Evolutionary conservation across 2,797 vertebrate genomes (phyloP).

Genomic region (Lepilemur ruficaudatus): DNA sequence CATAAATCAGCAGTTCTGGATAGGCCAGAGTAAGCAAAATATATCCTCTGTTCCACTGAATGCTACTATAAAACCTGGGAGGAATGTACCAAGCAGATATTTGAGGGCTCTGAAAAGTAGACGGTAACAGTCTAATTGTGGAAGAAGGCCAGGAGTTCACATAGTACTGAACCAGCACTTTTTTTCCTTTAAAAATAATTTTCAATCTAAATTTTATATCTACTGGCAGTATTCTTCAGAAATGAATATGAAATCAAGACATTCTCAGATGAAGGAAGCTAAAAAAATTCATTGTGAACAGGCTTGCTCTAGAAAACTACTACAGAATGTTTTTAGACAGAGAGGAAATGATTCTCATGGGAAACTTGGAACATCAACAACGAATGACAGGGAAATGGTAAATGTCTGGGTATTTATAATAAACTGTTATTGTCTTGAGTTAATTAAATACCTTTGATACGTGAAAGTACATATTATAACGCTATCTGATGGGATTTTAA

Average conservation of each 20-base stretch:
- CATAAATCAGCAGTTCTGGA: background rate
- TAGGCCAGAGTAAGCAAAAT: background rate
- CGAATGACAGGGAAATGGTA: background rate
- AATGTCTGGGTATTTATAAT: background rate
- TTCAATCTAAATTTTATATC: background rate
- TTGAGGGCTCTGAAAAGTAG: background rate
- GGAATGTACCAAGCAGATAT: background rate
- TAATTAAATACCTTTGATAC: background rate
- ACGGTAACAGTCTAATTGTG: background rate
- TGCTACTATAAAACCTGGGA: background rate
- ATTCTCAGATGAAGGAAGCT: background rate
- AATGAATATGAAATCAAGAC: background rate
- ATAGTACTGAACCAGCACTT: too few species aligned
- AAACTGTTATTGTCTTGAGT: background rate
- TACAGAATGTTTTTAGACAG: background rate
- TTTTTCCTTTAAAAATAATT: background rate
- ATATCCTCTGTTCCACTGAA: background rate
- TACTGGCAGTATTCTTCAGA: background rate
- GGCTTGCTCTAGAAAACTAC: background rate
- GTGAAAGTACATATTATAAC: background rate
- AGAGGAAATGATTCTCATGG: background rate
- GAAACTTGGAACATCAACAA: background rate
- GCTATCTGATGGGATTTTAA: background rate
- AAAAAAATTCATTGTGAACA: background rate
- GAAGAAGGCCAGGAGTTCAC: background rate